Evolutionary conservation across 2,888 invertebrate species (phyloP), one percentile per base, ranked within the genome.

Genomic region (Allacma fusca): DNA sequence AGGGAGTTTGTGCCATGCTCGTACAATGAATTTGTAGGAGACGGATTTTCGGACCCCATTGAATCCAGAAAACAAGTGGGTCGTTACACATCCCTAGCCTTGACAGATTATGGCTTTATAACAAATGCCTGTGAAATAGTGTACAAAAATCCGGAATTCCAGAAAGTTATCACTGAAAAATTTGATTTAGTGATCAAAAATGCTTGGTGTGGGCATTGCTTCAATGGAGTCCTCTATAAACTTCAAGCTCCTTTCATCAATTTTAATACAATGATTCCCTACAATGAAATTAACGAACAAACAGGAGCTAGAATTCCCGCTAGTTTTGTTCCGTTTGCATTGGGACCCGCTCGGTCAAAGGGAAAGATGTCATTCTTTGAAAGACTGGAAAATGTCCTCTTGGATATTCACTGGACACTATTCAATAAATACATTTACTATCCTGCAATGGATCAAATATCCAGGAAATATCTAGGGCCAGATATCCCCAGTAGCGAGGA

Each of bases 181-280:
- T 84, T 82, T 75, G 85, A 86, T 76, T 73, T 86, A 21, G 78
- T 85, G 1, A 75, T 86, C 44, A 78, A 83, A 16, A 85, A 85
- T 81, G 88, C 88, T 9, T 82, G 87, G 0, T 85, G 78, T 68
- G 89, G 88, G 12, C 82, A 89, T 13, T 88, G 88, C 7, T 82
- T 87, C 0, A 85, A 78, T 68, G 89, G 88, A 12, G 82, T 89
- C 13, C 88, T 89, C 0, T 86, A 89, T 78, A 89, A 89, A 83
- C 88, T 88, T 79, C 86, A 88, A 21, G 83, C 81, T 1, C 85
- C 84, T 12, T 80, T 84, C 69, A 81, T 85, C 24, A 19, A 7
- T 2, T 12, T 73, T 13, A 43, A 23, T 23, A 44, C 65, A 1
- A 44, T 74, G 65, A 24, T 40, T 24, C 28, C 43, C 19, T 5